A percentile compares a stretch with the other conserved stretches of the same genome.
These are phyloP conservation scores for Tapera naevia DNA, from an alignment of 2,797 vertebrate species.

Conservation along the genomic window DNA sequence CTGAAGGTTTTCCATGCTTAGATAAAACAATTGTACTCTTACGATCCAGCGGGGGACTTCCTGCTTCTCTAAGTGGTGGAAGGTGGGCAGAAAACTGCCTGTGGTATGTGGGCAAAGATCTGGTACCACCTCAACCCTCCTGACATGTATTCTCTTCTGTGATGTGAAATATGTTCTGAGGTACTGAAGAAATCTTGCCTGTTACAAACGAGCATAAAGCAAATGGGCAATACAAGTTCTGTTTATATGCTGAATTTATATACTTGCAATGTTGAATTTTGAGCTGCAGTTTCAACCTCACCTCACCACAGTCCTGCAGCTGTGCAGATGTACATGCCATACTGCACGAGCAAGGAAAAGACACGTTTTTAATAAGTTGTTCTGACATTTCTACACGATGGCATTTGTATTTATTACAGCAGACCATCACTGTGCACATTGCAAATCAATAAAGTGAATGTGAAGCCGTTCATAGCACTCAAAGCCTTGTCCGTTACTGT, in stretches of 20 bases:
- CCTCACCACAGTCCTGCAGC: neutral
- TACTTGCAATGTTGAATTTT: neutral
- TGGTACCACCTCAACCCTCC: neutral
- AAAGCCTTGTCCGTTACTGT: constrained; percentile 51
- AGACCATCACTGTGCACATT: constrained; percentile 52
- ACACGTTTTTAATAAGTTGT: constrained; percentile 60
- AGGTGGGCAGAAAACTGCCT: neutral
- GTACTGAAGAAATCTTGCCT: neutral
- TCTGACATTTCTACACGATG: constrained; percentile 59
- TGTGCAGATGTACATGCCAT: neutral
- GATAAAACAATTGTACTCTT: neutral
- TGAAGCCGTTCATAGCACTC: constrained; percentile 23
- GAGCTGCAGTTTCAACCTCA: neutral
- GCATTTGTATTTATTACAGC: constrained; percentile 65
- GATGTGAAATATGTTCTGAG: neutral
- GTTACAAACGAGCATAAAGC: neutral
- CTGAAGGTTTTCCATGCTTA: neutral
- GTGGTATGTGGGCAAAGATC: neutral
- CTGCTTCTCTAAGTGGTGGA: neutral
- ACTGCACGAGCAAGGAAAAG: neutral
- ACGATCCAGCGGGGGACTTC: neutral
- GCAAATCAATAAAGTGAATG: constrained; percentile 65
- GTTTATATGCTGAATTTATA: constrained; percentile 23
- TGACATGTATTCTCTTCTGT: neutral
- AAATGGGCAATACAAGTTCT: neutral